Evolutionary conservation across 2,888 invertebrate genomes (phyloP), one percentile per base, ranked within the genome.

Genomic region (Volucella inflata): DNA sequence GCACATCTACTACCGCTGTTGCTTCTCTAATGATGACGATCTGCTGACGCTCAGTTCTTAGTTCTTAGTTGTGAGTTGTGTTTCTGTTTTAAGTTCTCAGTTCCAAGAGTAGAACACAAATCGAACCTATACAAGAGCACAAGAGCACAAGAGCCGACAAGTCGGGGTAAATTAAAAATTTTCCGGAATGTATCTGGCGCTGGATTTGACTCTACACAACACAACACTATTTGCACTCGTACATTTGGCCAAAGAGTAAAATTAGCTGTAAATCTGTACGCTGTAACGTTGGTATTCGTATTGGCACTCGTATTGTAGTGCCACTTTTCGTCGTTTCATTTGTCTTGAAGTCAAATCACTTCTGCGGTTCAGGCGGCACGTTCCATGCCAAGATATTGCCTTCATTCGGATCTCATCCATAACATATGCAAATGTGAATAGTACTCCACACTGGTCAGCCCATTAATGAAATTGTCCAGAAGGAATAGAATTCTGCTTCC

Each of bases 1-100:
- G 72, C 76, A 80, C 72, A 76, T 80, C 72, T 71, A 75, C 85
- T 72, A 72, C 85, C 76, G 79, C 85, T 85, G 85, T 46, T 76
- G 30, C 30, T 30, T 30, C 30, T 79, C 80, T 72, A 80, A 77
- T 71, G 71, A 68, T 40, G 59, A 59, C 46, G 53, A 60, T 68
- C 21, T 65, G 72, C n/a, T 59, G 55, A 78, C 75, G 70, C 71
- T 81, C 80, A 80, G n/a, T 80, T 72, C 80, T 76, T 71, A 71
- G 70, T 74, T 76, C 30, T 30, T 30, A 30, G 30, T 30, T 30
- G 30, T 30, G 30, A 30, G 30, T 30, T 30, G 6, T 30, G 30
- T 30, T 30, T 30, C 30, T 30, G 30, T 30, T 30, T 30, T 81
- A 81, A 80, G 30, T 85, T 72, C 80, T 76, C 76, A 71, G 75